Evolutionary conservation across 2,113 vertebrate genomes (phyloP).

Genomic region (Gobio gobio): DNA sequence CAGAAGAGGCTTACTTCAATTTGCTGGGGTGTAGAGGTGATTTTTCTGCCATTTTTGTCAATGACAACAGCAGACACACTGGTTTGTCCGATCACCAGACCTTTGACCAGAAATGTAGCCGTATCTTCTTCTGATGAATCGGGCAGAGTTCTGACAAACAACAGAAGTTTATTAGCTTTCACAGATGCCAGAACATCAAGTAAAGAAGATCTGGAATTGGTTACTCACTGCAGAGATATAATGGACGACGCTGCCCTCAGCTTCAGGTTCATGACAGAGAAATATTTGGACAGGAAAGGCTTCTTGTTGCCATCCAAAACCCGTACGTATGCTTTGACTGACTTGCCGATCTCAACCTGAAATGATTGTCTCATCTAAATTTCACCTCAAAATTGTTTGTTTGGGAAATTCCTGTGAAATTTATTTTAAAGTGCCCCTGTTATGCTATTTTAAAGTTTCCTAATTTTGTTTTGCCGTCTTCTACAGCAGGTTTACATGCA

Average conservation of each 20-base stretch:
- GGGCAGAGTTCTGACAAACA: constrained; percentile 2
- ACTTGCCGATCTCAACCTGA: constrained; percentile 95
- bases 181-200: not conserved
- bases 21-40: constrained; percentile 84
- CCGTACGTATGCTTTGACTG: constrained; percentile 86
- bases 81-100: constrained; percentile 86
- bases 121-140: constrained; percentile 85
- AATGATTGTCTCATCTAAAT: constrained; percentile 44
- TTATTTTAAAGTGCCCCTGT: not conserved
- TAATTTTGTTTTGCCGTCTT: no score
- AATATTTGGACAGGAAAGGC: constrained; percentile 88
- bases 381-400: not conserved
- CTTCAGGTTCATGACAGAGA: constrained; percentile 88
- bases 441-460: no score
- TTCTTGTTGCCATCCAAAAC: constrained; percentile 89
- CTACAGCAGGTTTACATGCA: no score
- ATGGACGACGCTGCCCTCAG: constrained; percentile 86
- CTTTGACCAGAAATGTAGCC: constrained; percentile 83
- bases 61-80: constrained; percentile 82
- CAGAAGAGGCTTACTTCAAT: constrained; percentile 83
- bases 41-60: constrained; percentile 79
- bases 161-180: not conserved
- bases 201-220: not conserved
- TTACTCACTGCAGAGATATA: constrained; percentile 88
- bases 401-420: not conserved